Evolutionary conservation across 2,797 vertebrate species (phyloP).

Genomic region (Acanthurus lineatus): DNA sequence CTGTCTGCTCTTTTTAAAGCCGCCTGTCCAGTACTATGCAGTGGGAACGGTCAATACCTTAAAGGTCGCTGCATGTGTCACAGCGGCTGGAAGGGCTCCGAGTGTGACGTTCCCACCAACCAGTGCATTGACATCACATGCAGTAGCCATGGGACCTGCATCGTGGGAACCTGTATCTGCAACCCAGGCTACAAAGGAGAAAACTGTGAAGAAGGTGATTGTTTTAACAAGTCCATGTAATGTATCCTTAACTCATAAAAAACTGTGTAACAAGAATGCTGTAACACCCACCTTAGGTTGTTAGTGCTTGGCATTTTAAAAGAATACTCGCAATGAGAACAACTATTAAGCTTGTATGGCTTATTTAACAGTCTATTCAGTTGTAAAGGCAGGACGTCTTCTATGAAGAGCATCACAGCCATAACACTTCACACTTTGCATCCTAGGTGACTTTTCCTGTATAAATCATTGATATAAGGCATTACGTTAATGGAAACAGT

Average conservation of each 20-base stretch:
- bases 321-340: slow-evolving; percentile 30
- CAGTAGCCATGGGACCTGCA: slow-evolving; percentile 96
- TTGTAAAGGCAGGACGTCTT: slow-evolving; percentile 42
- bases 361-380: slow-evolving; percentile 46
- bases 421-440: slow-evolving; percentile 55
- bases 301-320: slow-evolving; percentile 54
- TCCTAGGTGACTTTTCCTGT: slow-evolving; percentile 47
- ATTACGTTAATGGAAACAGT: slow-evolving; percentile 64
- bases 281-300: slow-evolving; percentile 21
- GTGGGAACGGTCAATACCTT: slow-evolving; percentile 97
- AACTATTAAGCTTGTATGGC: slow-evolving; percentile 33
- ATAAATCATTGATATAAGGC: slow-evolving; percentile 58
- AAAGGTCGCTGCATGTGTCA: slow-evolving; percentile 98
- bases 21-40: slow-evolving; percentile 97
- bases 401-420: slow-evolving; percentile 25
- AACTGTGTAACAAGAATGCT: slow-evolving; percentile 17
- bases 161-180: slow-evolving; percentile 98
- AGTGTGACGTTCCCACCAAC: slow-evolving; percentile 96
- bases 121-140: slow-evolving; percentile 97
- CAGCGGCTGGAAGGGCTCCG: slow-evolving; percentile 98
- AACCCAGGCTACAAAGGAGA: slow-evolving; percentile 92
- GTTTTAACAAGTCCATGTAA: slow-evolving; percentile 41
- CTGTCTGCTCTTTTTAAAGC: slow-evolving; percentile 85
- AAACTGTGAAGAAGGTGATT: slow-evolving; percentile 88
- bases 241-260: slow-evolving; percentile 34